Evolutionary conservation across 2,113 vertebrate species (phyloP).

Genomic region (Terrapene triunguis): DNA sequence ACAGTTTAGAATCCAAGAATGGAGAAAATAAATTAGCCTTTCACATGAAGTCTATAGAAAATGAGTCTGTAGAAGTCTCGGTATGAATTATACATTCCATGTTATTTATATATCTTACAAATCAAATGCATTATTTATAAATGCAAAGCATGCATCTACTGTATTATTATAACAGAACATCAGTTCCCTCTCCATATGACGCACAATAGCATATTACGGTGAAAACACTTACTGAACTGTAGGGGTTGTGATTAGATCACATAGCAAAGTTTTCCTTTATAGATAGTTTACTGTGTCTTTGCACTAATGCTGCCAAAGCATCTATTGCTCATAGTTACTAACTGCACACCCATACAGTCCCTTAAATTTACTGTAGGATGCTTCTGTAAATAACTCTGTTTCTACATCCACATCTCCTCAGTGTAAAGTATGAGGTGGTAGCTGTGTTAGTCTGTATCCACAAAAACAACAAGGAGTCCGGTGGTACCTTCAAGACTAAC

Average conservation of each 20-base stretch:
- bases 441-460: no score
- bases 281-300: not conserved
- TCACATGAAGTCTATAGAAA: not conserved
- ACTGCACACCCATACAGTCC: not conserved
- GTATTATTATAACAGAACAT: not conserved
- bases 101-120: not conserved
- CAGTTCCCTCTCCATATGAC: not conserved
- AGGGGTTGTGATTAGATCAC: not conserved
- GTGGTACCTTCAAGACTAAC: no score
- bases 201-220: no score
- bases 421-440: no score
- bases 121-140: not conserved
- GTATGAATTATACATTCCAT: not conserved
- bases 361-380: not conserved
- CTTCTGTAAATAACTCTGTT: not conserved
- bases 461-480: no score
- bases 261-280: not conserved
- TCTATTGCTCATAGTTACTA: not conserved
- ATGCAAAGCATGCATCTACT: not conserved
- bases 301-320: not conserved
- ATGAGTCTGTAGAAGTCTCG: not conserved
- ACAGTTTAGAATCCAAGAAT: not conserved
- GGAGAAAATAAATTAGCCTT: not conserved
- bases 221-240: not conserved
- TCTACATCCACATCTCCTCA: not conserved